These are phyloP conservation scores for Ceratoteleas bidentatus DNA, from an alignment of 1,140 invertebrate genomes.

Conservation along the genomic window DNA sequence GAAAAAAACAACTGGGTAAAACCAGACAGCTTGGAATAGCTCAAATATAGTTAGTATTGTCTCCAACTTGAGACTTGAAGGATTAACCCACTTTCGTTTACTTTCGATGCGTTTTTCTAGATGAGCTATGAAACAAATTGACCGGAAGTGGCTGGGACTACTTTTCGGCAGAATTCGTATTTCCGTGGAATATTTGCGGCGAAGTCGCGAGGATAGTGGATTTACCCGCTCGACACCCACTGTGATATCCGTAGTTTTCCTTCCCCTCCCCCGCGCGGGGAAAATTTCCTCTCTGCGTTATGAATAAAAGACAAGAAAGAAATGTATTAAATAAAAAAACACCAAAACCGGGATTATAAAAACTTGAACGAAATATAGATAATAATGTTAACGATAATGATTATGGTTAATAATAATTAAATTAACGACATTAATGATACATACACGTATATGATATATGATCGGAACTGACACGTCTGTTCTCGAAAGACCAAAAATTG, in stretches of 20 bases:
- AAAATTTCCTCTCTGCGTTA: constrained; percentile 43
- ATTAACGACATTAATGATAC: constrained; percentile 36
- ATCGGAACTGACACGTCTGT: too few relatives aligned
- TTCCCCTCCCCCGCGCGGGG: constrained; percentile 15
- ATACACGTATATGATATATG: constrained; percentile 12
- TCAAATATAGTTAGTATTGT: too few relatives aligned
- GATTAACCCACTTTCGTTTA: too few relatives aligned
- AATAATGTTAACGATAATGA: constrained; percentile 37
- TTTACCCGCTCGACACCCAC: constrained; percentile 63
- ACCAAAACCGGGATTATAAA: constrained; percentile 56
- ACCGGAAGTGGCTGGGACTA: not conserved
- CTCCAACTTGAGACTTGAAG: too few relatives aligned
- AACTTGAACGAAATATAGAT: constrained; percentile 55
- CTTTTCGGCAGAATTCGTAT: constrained; percentile 9
- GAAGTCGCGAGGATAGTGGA: constrained; percentile 31
- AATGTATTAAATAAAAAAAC: constrained; percentile 62
- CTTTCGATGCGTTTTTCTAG: too few relatives aligned
- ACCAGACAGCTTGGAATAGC: too few relatives aligned
- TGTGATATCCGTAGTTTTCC: constrained; percentile 58
- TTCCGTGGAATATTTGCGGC: constrained; percentile 9
- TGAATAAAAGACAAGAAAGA: constrained; percentile 18
- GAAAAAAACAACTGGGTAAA: too few relatives aligned
- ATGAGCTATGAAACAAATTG: not conserved
- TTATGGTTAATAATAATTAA: constrained; percentile 14
- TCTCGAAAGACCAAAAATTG: too few relatives aligned